phyloP scores from a whole-genome alignment of 2,797 vertebrate genomes.

The Siniperca undulata region DNA sequence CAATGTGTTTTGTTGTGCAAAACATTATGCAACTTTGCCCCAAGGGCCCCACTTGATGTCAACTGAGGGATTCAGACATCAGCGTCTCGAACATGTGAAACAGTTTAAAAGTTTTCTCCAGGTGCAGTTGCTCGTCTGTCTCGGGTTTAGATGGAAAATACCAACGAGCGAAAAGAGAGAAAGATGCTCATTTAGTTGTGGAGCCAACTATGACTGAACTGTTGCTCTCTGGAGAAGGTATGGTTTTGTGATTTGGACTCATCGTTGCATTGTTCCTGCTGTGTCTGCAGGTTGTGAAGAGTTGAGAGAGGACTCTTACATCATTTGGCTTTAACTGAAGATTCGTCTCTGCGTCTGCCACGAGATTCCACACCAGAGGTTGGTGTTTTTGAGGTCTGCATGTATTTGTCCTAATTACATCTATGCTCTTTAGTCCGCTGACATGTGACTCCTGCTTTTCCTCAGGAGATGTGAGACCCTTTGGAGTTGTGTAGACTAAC shows the following conservation, averaged over 20 bases:
- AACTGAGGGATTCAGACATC: slow-evolving; percentile 55
- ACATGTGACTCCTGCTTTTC: slow-evolving; percentile 28
- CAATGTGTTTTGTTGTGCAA: slow-evolving; percentile 36
- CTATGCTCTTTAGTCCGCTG: not conserved
- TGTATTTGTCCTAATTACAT: slow-evolving; percentile 25
- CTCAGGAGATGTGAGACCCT: slow-evolving; percentile 11
- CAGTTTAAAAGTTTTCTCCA: slow-evolving; percentile 67
- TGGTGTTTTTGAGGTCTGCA: slow-evolving; percentile 28
- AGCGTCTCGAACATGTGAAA: slow-evolving; percentile 65
- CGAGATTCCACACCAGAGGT: slow-evolving; percentile 57
- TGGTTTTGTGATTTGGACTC: slow-evolving; percentile 70
- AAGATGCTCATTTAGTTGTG: slow-evolving; percentile 41
- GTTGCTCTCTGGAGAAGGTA: slow-evolving; percentile 58
- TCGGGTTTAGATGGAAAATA: slow-evolving; percentile 70
- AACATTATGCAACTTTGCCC: slow-evolving; percentile 44
- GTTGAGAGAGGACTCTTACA: slow-evolving; percentile 13
- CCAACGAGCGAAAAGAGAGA: slow-evolving; percentile 38
- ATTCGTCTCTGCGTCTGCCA: slow-evolving; percentile 1
- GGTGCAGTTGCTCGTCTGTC: slow-evolving; percentile 54
- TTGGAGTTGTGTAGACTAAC: slow-evolving; percentile 16
- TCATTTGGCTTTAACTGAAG: slow-evolving; percentile 42
- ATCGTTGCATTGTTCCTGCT: slow-evolving; percentile 37
- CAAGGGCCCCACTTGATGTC: slow-evolving; percentile 1
- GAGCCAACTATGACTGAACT: slow-evolving; percentile 51
- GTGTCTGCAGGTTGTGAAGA: slow-evolving; percentile 57